Conservation (phyloP, 2,113 vertebrate genomes). For the Canis aureus region DNA sequence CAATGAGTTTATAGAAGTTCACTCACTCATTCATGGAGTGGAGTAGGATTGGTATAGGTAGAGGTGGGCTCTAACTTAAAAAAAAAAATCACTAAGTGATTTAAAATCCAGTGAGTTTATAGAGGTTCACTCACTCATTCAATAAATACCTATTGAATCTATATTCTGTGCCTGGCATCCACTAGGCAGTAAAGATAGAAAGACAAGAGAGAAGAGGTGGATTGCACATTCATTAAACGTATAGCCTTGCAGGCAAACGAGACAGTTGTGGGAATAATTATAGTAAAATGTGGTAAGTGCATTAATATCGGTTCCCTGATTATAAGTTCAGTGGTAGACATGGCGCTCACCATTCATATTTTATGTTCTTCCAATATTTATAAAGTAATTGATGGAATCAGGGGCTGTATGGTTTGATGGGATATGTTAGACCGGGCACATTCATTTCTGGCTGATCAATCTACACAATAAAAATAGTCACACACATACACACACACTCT, state of each 20-base stretch:
- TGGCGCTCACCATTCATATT: not conserved
- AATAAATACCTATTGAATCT: not conserved
- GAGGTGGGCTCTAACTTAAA: not conserved
- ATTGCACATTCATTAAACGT: not conserved
- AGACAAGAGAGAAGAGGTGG: not conserved
- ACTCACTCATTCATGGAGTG: not conserved
- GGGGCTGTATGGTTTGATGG: not conserved
- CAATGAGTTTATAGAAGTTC: not conserved
- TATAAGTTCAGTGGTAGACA: not conserved
- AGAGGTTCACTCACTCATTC: not conserved
- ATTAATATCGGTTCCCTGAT: not conserved
- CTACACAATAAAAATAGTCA: not conserved
- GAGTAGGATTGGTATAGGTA: not conserved
- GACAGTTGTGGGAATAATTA: not conserved
- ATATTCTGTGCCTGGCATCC: not conserved
- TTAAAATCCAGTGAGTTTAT: not conserved
- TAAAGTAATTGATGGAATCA: not conserved
- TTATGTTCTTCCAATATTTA: not conserved
- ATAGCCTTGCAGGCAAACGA: not conserved
- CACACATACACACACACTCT: no score
- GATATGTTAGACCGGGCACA: not conserved
- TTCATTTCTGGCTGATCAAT: not conserved
- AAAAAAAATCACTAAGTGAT: not conserved
- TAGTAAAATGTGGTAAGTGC: not conserved
- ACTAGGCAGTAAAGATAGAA: not conserved